Percentiles rank a stretch among this genome's conserved stretches.
Conservation (phyloP, 2,888 invertebrate species). For the Drosophila nigricruria region DNA sequence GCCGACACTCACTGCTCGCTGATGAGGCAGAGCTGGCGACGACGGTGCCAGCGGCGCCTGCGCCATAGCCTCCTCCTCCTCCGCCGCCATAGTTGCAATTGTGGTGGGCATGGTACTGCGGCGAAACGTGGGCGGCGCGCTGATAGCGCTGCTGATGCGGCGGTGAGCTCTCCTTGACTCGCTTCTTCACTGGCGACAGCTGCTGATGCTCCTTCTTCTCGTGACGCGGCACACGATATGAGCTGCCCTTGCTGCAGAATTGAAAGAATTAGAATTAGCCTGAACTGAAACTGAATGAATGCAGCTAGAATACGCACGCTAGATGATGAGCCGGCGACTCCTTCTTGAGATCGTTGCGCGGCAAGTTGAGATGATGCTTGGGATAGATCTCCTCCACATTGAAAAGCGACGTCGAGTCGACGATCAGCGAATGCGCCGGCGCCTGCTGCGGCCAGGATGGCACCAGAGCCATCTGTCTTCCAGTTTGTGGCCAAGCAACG, state of each 20-base stretch:
- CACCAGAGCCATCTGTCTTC: conserved; percentile 92
- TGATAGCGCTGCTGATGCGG: conserved; percentile 87
- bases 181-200: conserved; percentile 97
- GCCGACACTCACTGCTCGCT: conserved; percentile 77
- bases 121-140: conserved; percentile 84
- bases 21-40: conserved; percentile 69
- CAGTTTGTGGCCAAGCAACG: conserved; percentile 85
- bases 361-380: conserved; percentile 88
- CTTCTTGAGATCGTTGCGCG: conserved; percentile 87
- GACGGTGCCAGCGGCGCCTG: conserved; percentile 55
- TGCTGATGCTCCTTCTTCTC: conserved; percentile 95
- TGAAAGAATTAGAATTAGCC: conserved; percentile 7
- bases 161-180: conserved; percentile 98
- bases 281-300: too few species aligned
- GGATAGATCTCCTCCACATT: conserved; percentile 87
- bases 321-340: conserved; percentile 87
- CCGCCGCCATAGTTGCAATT: conserved; percentile 83
- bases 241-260: conserved; percentile 82
- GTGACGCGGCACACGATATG: conserved; percentile 86
- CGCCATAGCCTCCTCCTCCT: conserved; percentile 63
- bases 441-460: conserved; percentile 94
- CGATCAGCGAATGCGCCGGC: conserved; percentile 90
- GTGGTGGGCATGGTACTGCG: conserved; percentile 85
- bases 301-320: conserved; percentile 76
- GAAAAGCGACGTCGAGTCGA: conserved; percentile 91